Conservation (phyloP, 1,140 invertebrate genomes). For the Chironomus striatipennis region DNA sequence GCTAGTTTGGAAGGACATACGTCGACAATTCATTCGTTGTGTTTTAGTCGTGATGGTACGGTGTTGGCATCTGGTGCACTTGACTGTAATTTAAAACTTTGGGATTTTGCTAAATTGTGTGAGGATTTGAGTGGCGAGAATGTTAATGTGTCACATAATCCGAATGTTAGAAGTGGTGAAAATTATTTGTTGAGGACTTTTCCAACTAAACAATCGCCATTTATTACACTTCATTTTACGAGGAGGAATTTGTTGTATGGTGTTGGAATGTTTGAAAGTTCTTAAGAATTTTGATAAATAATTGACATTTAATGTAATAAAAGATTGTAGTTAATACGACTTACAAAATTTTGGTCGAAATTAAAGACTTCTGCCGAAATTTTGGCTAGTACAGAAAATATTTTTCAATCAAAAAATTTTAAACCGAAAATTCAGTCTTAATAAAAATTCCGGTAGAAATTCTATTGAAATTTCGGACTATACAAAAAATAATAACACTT, state of each 20-base stretch:
- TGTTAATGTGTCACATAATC: slow-evolving; percentile 73
- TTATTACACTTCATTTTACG: slow-evolving; percentile 83
- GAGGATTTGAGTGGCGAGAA: slow-evolving; percentile 82
- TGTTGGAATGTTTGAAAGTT: slow-evolving; percentile 63
- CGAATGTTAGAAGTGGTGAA: slow-evolving; percentile 69
- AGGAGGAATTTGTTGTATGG: slow-evolving; percentile 79
- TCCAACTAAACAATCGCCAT: slow-evolving; percentile 81
- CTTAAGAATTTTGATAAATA: slow-evolving; percentile 32
- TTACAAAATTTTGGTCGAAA: too few species aligned
- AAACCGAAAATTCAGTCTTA: too few species aligned
- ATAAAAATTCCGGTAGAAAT: too few species aligned
- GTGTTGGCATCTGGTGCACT: slow-evolving; percentile 80
- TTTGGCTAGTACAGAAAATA: too few species aligned
- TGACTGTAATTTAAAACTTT: slow-evolving; percentile 80
- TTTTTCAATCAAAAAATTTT: too few species aligned
- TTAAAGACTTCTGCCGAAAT: too few species aligned
- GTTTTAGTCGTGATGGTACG: slow-evolving; percentile 86
- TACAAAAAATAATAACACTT: too few species aligned
- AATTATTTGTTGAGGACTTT: slow-evolving; percentile 74
- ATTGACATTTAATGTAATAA: too few species aligned
- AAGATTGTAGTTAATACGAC: too few species aligned
- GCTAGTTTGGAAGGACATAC: slow-evolving; percentile 71
- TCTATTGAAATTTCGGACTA: too few species aligned
- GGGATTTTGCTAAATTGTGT: slow-evolving; percentile 82
- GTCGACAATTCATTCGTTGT: slow-evolving; percentile 68